phyloP scores from a whole-genome alignment of 2,888 invertebrate genomes.

The Heteromyza rotundicornis region DNA sequence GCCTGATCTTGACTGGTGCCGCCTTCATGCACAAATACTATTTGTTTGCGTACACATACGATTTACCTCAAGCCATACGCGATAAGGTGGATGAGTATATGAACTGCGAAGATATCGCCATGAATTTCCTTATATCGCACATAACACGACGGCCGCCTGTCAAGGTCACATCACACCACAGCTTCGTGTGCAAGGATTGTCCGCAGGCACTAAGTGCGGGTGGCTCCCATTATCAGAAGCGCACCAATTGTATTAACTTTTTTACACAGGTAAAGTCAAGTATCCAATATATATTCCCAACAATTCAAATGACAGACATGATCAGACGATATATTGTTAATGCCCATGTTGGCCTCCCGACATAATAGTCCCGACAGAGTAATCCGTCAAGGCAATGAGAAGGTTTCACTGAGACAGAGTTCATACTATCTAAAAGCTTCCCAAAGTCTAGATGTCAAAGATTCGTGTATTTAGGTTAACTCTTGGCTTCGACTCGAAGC shows the following conservation, averaged over 20 bases:
- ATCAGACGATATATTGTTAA: no score
- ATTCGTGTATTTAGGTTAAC: no score
- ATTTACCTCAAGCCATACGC: constrained; percentile 90
- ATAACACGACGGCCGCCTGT: constrained; percentile 96
- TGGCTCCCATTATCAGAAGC: constrained; percentile 95
- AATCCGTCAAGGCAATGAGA: no score
- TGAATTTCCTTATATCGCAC: constrained; percentile 99
- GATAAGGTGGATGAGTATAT: constrained; percentile 97
- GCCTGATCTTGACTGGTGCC: constrained; percentile 97
- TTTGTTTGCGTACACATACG: constrained; percentile 90
- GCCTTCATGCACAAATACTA: constrained; percentile 98
- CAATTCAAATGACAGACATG: no score
- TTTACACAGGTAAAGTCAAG: constrained; percentile 89
- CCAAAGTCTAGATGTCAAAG: no score
- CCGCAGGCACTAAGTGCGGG: constrained; percentile 95
- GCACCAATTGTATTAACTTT: constrained; percentile 97
- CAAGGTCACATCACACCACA: constrained; percentile 98
- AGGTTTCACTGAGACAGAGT: no score
- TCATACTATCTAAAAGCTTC: no score
- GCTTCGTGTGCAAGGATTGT: constrained; percentile 97
- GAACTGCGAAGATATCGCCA: constrained; percentile 99
- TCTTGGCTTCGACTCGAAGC: no score
- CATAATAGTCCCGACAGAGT: no score
- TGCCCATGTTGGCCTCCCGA: no score
- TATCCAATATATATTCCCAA: no score